Evolutionary conservation across 2,888 invertebrate species (phyloP), one percentile per base, ranked within the genome.

Genomic region (Elaeidobius kamerunicus): DNA sequence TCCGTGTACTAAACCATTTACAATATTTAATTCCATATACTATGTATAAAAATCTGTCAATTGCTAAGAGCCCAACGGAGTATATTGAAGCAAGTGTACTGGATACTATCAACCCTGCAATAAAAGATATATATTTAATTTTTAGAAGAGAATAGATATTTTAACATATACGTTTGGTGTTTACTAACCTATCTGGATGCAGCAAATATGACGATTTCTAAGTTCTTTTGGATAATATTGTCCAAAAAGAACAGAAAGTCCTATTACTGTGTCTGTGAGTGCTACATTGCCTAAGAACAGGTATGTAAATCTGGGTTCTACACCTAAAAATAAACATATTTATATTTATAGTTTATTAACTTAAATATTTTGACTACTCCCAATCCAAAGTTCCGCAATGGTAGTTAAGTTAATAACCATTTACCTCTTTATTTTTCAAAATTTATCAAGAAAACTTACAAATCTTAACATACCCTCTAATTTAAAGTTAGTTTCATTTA

Each of bases 201-300:
- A 67, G 60, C 77, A 77, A 19, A 70, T 61, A 30, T 68, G 58
- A 55, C 75, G 74, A 48, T 68, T 67, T 39, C 75, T 65, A 17
- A 64, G 51, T 9, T 63, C 46, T 48, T 64, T 68, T 1, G 77
- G 76, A 62, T 70, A 76, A 16, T 69, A 60, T 58, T 75, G 72
- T 1, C 79, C 80, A 54, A 81, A 77, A 34, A 83, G 69, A 1
- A 82, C 76, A 0, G 80, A 78, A 19, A 79, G 62, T 3, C 82
- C 82, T n/a, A 80, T 79, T n/a, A 83, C 72, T 7, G 82, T 73
- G 64, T 84, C 83, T 0, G 83, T 80, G 52, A 84, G 70, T 0
- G 83, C 83, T 1, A 84, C 80, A 67, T 84, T 84, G 1, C 84
- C 84, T 2, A 84, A 74, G 43, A 84, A 76, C 38, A 84, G 73